Base-by-base conservation (phyloP, 2,888 invertebrate species). In the Caenorhabditis sp. region DNA sequence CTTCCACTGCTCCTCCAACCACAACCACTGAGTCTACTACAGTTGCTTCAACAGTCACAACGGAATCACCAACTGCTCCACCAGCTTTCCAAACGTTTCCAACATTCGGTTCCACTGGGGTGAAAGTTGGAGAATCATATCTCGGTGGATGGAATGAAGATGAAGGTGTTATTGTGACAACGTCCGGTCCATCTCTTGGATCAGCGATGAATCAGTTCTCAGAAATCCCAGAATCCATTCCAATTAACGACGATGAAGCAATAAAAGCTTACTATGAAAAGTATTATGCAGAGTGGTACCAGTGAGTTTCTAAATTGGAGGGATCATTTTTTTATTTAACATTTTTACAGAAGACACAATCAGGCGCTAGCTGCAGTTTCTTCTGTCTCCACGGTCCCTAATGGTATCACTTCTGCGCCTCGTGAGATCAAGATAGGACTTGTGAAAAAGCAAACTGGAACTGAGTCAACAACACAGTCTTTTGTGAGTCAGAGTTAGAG, bases 141-240 rank as follows among this genome's bases (percentile, higher is more conserved):
- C 50, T 82, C 2, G 82, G 82, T 44, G 82, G 82, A 26, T 82
- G 82, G 82, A 78, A 82, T 50, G 82, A 82, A n/a, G 82, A 82
- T n/a, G 65, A 65, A 40, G 67, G 53, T 9, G 35, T 67, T 1
- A 65, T 65, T 24, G 67, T 71, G 13, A 71, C 70, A 18, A 70
- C 78, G 0, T 70, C 70, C 15, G 65, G 61, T 15, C 78, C 64
- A 4, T 67, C 62, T 18, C 55, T 81, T 11, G 72, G 76, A 67
- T 35, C 32, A 5, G 64, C 69, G 1, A 68, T 71, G 28, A 76
- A 70, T 47, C 80, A 74, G 44, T 74, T 80, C 26, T 69, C 74
- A 3, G 58, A 64, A 44, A 18, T 76, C 9, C 76, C 70, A 3
- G 56, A 65, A 22, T 67, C 76, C 4, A 47, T 70, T 11, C 18